A percentile compares a stretch with the other conserved stretches of the same genome.
Conservation (phyloP, 2,113 vertebrate genomes). For the Chrysochloris asiatica region DNA sequence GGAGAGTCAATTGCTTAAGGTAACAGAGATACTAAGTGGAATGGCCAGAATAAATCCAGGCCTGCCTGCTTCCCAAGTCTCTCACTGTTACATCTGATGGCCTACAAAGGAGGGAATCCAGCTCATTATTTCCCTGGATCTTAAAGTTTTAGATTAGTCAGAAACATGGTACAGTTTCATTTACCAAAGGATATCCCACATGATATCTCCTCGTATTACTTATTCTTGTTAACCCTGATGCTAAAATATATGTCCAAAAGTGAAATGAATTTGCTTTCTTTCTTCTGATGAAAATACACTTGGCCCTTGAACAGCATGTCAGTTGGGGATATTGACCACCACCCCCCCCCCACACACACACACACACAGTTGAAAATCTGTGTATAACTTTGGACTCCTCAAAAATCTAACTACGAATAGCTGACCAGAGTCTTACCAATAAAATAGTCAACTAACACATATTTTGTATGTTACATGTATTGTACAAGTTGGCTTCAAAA, state of each 20-base stretch:
- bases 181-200: not conserved
- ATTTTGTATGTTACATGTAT: too few relatives aligned
- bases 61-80: not conserved
- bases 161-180: not conserved
- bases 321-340: too few relatives aligned
- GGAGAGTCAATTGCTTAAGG: not conserved
- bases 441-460: too few relatives aligned
- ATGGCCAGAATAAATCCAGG: not conserved
- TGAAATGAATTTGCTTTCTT: not conserved
- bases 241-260: not conserved
- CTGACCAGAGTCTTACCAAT: too few relatives aligned
- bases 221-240: not conserved
- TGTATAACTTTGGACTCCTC: too few relatives aligned
- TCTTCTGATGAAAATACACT: not conserved
- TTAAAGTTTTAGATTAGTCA: not conserved
- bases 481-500: too few relatives aligned
- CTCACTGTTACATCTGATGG: too few relatives aligned
- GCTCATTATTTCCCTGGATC: not conserved
- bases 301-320: too few relatives aligned
- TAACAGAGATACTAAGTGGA: not conserved
- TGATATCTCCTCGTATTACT: not conserved
- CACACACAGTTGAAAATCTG: too few relatives aligned
- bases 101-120: not conserved
- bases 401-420: too few relatives aligned
- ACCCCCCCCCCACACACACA: too few relatives aligned